Evolutionary conservation across 2,113 vertebrate species (phyloP), one percentile per base, ranked within the genome.

Genomic region (Parus major): DNA sequence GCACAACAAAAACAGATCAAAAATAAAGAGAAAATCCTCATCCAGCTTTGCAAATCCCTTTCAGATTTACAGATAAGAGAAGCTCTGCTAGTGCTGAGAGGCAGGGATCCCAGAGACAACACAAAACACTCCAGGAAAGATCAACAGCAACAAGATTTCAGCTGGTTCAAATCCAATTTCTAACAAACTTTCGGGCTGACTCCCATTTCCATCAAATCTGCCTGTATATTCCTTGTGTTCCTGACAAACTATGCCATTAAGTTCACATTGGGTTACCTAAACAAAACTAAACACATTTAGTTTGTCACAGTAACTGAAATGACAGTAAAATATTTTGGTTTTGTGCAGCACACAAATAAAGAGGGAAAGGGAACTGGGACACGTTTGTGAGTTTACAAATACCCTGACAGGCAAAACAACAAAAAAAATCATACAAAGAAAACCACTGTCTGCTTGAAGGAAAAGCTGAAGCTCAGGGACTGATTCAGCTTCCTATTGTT

Each of bases 401-500:
- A 79, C 41, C 42, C 49, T 92, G 80, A 88, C 80, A 94, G 76
- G 36, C 92, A 93, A 88, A 96, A 90, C 80, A 95, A 66, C 35
- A 55, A 13, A 80, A 66, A 61, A 41, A 35, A 18, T 4, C 10
- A 59, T 33, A 69, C 80, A 75, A 81, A 94, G 85, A 88, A 96
- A 90, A 76, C 28, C 92, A 39, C 73, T 56, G 55, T 3, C 24
- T 83, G 63, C 87, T 82, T 60, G 78, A 83, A 73, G 88, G 92
- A 90, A 90, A 90, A 91, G 63, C 63, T 18, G 70, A 49, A 86
- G 76, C 85, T 64, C 44, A 20, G 76, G 76, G 85, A 83, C 76
- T 79, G 79, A 93, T 90, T 94, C 60, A 82, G 72, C 69, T 75
- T 49, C 92, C 95, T 57, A 95, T 94, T 95, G 95, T 94, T 90